Evolutionary conservation across 2,113 vertebrate species (phyloP).

Genomic region (Nasalis larvatus): DNA sequence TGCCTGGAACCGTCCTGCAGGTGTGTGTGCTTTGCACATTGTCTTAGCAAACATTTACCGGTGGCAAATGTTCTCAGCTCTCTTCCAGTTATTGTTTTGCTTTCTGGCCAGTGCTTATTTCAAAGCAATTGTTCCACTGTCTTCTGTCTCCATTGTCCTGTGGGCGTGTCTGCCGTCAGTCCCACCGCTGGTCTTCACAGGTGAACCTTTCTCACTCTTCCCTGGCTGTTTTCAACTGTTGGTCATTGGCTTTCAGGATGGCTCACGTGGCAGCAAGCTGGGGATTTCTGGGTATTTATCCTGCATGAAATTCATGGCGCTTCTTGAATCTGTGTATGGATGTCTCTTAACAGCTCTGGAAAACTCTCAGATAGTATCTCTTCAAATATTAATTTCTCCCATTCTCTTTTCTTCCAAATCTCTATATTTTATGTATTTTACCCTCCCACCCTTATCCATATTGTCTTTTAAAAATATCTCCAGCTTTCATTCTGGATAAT

Average conservation of each 20-base stretch:
- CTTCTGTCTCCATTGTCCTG: accelerated
- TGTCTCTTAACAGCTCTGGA: not conserved
- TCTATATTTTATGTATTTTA: not conserved
- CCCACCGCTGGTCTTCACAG: accelerated
- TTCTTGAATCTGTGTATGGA: not conserved
- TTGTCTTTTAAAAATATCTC: not conserved
- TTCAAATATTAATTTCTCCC: not conserved
- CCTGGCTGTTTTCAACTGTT: not conserved
- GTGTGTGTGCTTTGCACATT: accelerated
- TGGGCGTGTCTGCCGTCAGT: accelerated
- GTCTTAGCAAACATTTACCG: not conserved
- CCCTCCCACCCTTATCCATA: too few relatives aligned
- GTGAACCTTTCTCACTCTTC: not conserved
- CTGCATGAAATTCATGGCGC: not conserved
- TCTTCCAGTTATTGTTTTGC: not conserved
- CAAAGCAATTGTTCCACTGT: not conserved
- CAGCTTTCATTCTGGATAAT: not conserved
- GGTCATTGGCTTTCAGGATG: not conserved
- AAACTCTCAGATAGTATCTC: not conserved
- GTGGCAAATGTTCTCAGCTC: not conserved
- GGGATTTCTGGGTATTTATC: not conserved
- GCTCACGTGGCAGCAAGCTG: accelerated
- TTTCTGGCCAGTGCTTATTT: accelerated
- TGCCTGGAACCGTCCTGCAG: not conserved
- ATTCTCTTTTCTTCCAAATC: not conserved